Conservation (phyloP, 2,113 vertebrate genomes). For the Chaetodon auriga region DNA sequence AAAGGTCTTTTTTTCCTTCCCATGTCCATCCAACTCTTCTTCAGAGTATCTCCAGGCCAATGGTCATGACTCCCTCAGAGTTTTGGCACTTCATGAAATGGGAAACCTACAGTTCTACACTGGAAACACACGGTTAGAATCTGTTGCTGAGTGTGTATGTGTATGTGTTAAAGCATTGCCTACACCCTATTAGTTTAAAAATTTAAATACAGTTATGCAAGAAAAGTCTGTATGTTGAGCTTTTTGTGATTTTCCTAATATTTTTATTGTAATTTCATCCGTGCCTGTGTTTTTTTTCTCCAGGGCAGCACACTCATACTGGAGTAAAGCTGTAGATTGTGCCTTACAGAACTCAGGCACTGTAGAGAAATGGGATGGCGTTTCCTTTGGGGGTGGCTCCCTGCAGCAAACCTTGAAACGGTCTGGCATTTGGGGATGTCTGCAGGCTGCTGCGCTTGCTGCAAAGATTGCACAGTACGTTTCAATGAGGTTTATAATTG, state of each 20-base stretch:
- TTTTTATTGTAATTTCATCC: background rate
- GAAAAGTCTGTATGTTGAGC: background rate
- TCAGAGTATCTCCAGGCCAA: conserved; percentile 89
- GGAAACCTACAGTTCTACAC: conserved; percentile 91
- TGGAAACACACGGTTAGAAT: conserved; percentile 87
- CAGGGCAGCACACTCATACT: conserved; percentile 90
- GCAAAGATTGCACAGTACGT: conserved; percentile 97
- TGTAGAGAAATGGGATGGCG: conserved; percentile 89
- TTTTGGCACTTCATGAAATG: conserved; percentile 90
- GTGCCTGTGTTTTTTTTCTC: conserved; percentile 30
- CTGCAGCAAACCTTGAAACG: conserved; percentile 86
- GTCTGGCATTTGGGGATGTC: conserved; percentile 93
- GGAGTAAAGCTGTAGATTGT: conserved; percentile 92
- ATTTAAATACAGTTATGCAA: conserved; percentile 6
- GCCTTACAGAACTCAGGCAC: conserved; percentile 84
- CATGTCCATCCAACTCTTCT: conserved; percentile 46
- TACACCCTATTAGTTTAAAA: background rate
- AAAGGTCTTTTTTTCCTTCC: background rate
- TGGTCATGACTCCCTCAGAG: conserved; percentile 86
- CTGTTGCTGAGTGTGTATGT: background rate
- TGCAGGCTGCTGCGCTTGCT: conserved; percentile 90
- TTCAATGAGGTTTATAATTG: background rate
- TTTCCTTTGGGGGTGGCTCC: conserved; percentile 76
- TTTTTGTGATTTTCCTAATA: background rate
- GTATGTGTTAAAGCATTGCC: background rate